Percentiles rank a stretch among this genome's conserved stretches.
Evolutionary conservation across 2,888 invertebrate species (phyloP).

Genomic region (Aleiodes alternator): DNA sequence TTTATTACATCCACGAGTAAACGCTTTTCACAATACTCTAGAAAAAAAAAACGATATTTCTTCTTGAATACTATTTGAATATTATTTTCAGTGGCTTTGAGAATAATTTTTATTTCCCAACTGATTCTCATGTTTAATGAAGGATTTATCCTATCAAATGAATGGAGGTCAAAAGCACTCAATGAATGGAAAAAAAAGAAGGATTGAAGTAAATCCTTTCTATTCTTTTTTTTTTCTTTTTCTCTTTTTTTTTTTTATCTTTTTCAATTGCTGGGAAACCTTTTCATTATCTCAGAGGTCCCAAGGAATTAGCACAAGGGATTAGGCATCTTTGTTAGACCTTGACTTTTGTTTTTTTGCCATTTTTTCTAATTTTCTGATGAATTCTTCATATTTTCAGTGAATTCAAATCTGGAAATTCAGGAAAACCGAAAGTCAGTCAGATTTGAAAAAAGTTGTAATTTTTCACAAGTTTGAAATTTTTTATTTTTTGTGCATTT

Average conservation of each 20-base stretch:
- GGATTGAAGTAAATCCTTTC: background rate
- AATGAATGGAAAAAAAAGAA: background rate
- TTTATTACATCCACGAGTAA: background rate
- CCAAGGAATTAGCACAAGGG: background rate
- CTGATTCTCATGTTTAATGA: constrained; percentile 20
- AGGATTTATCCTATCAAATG: constrained; percentile 3
- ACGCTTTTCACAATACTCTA: background rate
- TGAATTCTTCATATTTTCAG: background rate
- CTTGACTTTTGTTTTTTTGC: background rate
- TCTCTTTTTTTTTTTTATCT: background rate
- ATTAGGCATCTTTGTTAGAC: too few relatives aligned
- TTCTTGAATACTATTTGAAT: background rate
- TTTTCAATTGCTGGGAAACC: constrained; percentile 6
- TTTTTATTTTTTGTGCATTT: too few relatives aligned
- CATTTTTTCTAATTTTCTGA: background rate
- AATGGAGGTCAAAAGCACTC: constrained; percentile 27
- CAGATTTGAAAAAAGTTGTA: too few relatives aligned
- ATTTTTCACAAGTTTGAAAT: too few relatives aligned
- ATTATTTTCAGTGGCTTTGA: background rate
- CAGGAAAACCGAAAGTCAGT: too few relatives aligned
- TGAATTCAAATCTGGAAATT: background rate
- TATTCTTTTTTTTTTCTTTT: background rate
- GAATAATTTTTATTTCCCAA: background rate
- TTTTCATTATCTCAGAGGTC: constrained; percentile 9
- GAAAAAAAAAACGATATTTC: background rate